Conservation (phyloP, 35 echinoderm and acorn worm species). For the Eucidaris tribuloides region DNA sequence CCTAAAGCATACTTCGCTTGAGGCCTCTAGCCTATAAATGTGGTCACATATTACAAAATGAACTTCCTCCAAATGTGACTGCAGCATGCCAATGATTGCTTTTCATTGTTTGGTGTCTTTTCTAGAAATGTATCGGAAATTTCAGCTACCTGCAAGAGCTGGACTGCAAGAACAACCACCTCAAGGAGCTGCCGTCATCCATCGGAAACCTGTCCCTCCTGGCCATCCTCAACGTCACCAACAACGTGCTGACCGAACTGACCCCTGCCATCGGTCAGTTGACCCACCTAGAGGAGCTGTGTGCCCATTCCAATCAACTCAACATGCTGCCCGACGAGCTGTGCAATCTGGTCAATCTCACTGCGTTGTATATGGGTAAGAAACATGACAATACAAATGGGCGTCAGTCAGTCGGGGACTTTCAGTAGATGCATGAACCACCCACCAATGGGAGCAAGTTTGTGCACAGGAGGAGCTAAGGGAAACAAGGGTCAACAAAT, state of each 20-base stretch:
- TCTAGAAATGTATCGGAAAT: constrained; percentile 82
- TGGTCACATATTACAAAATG: too few species aligned
- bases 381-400: too few species aligned
- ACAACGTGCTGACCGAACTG: constrained; percentile 72
- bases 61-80: too few species aligned
- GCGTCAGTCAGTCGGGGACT: too few species aligned
- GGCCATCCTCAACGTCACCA: constrained; percentile 83
- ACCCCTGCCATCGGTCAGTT: constrained; percentile 75
- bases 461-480: too few species aligned
- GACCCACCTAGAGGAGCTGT: constrained; percentile 77
- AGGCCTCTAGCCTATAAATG: too few species aligned
- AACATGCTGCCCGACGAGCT: constrained; percentile 67
- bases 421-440: too few species aligned
- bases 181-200: constrained; percentile 58
- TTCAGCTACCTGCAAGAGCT: constrained; percentile 77
- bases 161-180: constrained; percentile 97
- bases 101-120: background rate
- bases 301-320: constrained; percentile 94
- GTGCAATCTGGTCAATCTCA: constrained; percentile 87
- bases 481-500: too few species aligned
- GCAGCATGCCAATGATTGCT: background rate
- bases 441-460: too few species aligned
- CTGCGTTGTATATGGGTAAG: background rate
- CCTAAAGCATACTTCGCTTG: too few species aligned
- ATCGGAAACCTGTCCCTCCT: constrained; percentile 67